Percentiles rank a stretch among this genome's conserved stretches.
phyloP scores from a whole-genome alignment of 2,113 vertebrate genomes.

The Hydrochoerus hydrochaeris region DNA sequence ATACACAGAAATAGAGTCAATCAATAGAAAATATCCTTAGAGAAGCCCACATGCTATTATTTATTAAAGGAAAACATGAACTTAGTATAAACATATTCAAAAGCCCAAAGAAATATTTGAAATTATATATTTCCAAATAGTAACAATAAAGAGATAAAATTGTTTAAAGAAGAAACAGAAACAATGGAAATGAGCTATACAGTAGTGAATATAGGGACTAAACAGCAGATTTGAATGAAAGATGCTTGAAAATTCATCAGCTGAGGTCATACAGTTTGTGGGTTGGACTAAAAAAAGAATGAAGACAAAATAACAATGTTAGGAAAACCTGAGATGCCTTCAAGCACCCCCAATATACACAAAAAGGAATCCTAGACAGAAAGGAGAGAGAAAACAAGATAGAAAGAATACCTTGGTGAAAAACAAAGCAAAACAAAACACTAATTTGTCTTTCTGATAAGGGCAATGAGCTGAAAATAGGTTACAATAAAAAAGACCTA shows the following conservation, averaged over 20 bases:
- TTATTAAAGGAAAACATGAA: neutral
- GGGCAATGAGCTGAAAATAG: neutral
- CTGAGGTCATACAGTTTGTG: neutral
- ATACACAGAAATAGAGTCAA: neutral
- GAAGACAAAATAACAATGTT: neutral
- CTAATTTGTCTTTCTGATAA: neutral
- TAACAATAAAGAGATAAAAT: neutral
- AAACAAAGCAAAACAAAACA: neutral
- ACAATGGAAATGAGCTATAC: neutral
- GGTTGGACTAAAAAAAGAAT: neutral
- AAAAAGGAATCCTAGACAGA: neutral
- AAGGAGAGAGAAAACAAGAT: neutral
- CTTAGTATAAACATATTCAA: neutral
- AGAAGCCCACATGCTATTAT: neutral
- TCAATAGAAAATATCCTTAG: neutral
- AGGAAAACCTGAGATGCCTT: neutral
- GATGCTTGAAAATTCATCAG: neutral
- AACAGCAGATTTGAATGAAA: neutral
- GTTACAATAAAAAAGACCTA: neutral
- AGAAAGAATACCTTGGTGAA: neutral
- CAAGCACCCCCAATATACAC: neutral
- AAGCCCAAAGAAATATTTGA: neutral
- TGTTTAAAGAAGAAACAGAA: neutral
- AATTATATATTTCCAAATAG: neutral
- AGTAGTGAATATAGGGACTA: neutral